Percentiles rank a stretch among this genome's conserved stretches.
Conservation (phyloP, 2,888 invertebrate genomes). For the Scaptomyza parva region DNA sequence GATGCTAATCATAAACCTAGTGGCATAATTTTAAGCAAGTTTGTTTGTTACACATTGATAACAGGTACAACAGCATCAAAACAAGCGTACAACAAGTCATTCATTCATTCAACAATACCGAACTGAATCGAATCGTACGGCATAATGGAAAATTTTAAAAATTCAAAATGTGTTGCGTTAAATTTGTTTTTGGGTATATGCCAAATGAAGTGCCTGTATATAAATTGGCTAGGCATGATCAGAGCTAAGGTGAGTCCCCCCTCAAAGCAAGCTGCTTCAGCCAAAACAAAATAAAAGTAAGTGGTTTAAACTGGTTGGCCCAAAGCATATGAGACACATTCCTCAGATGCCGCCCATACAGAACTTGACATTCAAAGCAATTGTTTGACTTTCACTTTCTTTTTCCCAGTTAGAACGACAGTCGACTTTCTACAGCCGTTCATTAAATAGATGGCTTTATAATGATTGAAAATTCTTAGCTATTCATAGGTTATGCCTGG, state of each 20-base stretch:
- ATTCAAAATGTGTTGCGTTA: slow-evolving; percentile 8
- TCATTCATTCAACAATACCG: neutral
- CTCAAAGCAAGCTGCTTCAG: slow-evolving; percentile 23
- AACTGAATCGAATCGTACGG: slow-evolving; percentile 31
- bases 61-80: no score
- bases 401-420: slow-evolving; percentile 25
- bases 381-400: slow-evolving; percentile 47
- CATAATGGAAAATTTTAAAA: slow-evolving; percentile 55
- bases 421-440: slow-evolving; percentile 4
- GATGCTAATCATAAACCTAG: slow-evolving; percentile 21
- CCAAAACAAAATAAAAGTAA: slow-evolving; percentile 29
- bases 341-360: slow-evolving; percentile 11
- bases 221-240: neutral
- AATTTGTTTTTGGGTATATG: slow-evolving; percentile 14
- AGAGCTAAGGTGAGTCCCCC: no score
- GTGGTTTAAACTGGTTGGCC: slow-evolving; percentile 22
- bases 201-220: neutral
- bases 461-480: slow-evolving; percentile 58
- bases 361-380: slow-evolving; percentile 36
- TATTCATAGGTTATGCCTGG: slow-evolving; percentile 69
- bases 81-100: neutral
- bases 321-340: slow-evolving; percentile 29
- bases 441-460: slow-evolving; percentile 4
- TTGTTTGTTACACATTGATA: slow-evolving; percentile 18
- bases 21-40: slow-evolving; percentile 22